These are phyloP conservation scores for Sphyrna mokarran DNA, from an alignment of 2,113 vertebrate genomes.

Conservation along the genomic window DNA sequence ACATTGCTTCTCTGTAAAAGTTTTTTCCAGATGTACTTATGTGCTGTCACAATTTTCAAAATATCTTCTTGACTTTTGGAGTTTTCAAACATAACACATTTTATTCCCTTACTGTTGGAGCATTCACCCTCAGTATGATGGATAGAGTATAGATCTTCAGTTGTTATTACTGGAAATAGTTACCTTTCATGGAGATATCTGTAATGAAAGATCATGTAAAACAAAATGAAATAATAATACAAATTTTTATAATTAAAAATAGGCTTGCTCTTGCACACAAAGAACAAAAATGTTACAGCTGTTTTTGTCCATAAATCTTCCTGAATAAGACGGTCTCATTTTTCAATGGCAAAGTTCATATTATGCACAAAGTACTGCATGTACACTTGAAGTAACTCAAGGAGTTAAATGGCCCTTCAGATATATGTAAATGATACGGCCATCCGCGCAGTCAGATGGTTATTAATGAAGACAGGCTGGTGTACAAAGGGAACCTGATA, in stretches of 20 bases:
- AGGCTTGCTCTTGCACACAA: conserved; percentile 37
- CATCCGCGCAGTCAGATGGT: not conserved
- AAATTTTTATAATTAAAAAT: not conserved
- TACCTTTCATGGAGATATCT: not conserved
- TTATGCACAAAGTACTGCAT: not conserved
- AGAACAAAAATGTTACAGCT: conserved; percentile 50
- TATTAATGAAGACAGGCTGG: conserved; percentile 35
- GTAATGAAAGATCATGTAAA: not conserved
- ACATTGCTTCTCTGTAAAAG: not conserved
- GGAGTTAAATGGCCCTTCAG: conserved; percentile 13
- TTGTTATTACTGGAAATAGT: not conserved
- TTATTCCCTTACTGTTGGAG: not conserved
- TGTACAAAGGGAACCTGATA: conserved; percentile 32
- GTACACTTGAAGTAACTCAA: conserved; percentile 7
- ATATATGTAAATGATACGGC: conserved; percentile 27
- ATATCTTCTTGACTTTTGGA: not conserved
- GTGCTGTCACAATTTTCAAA: not conserved
- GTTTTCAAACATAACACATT: not conserved
- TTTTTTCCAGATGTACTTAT: not conserved
- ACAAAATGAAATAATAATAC: not conserved
- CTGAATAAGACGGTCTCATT: conserved; percentile 33
- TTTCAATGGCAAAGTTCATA: conserved; percentile 45
- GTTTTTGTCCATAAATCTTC: conserved; percentile 39
- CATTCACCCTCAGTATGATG: not conserved
- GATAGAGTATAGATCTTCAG: not conserved